Evolutionary conservation across 2,888 invertebrate species (phyloP), one percentile per base, ranked within the genome.

Genomic region (Unio delphinus): DNA sequence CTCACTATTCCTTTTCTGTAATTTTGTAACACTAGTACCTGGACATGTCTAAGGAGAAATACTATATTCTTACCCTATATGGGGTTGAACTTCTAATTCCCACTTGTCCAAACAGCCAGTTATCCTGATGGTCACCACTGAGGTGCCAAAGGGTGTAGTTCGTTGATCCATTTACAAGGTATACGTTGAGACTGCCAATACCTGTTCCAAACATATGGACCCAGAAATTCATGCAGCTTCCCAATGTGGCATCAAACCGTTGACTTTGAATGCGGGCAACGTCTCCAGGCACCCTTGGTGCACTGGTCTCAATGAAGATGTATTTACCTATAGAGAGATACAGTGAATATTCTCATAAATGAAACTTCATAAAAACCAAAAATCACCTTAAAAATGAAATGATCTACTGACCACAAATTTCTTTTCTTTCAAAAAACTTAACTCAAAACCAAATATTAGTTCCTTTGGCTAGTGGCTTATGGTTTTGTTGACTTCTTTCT

Each of bases 231-330:
- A 88, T 68, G 70, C 88, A 87, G 7, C 65, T 64, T 18, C 67
- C 70, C 6, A 61, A 62, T 18, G 76, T 75, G 7, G 79, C 69
- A 34, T 66, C 65, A 34, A 85, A 74, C 61, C 62, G 68, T 26
- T 79, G 76, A 70, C 83, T 85, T 11, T 74, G 68, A 26, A 86
- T 67, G 26, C 82, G 72, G 45, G 85, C 83, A 11, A 68, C 70
- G 54, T 83, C 82, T 23, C 81, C 78, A 4, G 58, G 55, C 3
- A 76, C 68, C n/a, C 83, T 69, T 2, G 84, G 82, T 15, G 70
- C 65, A 68, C 83, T 83, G 0, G 82, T 73, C 71, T 86, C 85
- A 64, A 86, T 92, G 84, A 89, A 93, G 1, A 92, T 90, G 80
- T 92, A 93, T 73, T 76, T 83, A 54, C 85, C 85, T 75, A 62